phyloP scores from a whole-genome alignment of 2,113 vertebrate species.

The Fulmarus glacialis region DNA sequence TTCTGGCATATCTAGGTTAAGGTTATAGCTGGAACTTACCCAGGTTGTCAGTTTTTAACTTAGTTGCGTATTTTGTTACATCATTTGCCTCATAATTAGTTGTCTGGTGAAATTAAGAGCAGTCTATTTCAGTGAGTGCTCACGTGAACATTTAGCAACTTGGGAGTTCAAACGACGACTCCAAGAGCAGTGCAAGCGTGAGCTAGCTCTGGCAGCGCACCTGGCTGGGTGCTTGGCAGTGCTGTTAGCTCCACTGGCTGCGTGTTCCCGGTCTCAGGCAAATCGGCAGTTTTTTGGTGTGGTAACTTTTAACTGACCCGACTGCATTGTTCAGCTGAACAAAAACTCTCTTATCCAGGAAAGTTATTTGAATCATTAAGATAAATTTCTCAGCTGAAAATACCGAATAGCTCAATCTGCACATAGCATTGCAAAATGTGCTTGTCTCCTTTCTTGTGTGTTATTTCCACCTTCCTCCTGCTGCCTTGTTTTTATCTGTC shows the following conservation, averaged over 20 bases:
- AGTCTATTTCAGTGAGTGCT: conserved; percentile 35
- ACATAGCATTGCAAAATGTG: accelerated
- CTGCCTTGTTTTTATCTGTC: neutral
- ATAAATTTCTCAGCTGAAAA: neutral
- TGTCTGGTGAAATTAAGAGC: conserved; percentile 73
- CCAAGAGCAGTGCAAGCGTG: neutral
- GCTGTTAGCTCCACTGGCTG: neutral
- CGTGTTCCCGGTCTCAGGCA: neutral
- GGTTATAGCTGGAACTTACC: conserved; percentile 43
- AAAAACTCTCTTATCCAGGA: neutral
- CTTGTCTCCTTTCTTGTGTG: neutral
- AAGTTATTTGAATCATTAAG: conserved; percentile 1
- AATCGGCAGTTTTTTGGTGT: neutral
- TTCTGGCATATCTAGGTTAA: conserved; percentile 70
- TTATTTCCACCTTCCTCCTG: neutral
- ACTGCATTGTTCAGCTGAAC: neutral
- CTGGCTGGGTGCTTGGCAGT: neutral
- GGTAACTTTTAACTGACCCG: neutral
- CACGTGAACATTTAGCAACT: neutral
- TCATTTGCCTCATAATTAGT: conserved; percentile 56
- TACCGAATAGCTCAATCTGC: neutral
- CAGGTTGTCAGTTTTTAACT: conserved; percentile 60
- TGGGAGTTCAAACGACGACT: neutral
- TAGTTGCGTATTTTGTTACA: conserved; percentile 47
- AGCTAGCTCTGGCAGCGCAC: neutral